Evolutionary conservation across 2,888 invertebrate species (phyloP).

Genomic region (Drosophila ezoana): DNA sequence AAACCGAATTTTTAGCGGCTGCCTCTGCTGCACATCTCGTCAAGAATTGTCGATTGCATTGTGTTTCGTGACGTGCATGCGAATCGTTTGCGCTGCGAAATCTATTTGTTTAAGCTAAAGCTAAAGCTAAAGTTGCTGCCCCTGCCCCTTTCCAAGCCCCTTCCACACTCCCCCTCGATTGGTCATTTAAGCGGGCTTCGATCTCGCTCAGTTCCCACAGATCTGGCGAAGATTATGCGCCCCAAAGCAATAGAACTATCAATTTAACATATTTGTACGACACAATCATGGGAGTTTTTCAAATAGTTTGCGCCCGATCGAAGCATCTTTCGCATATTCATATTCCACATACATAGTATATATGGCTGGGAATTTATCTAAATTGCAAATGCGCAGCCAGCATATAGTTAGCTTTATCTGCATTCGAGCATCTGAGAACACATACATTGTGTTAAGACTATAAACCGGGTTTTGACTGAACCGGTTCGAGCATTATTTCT

Average conservation of each 20-base stretch:
- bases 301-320: too few relatives aligned
- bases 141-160: not conserved
- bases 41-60: conserved; percentile 57
- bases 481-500: too few relatives aligned
- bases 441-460: too few relatives aligned
- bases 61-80: conserved; percentile 46
- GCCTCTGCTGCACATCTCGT: conserved; percentile 41
- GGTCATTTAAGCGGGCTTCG: too few relatives aligned
- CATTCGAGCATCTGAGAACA: too few relatives aligned
- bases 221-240: not conserved
- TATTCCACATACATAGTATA: not conserved
- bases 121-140: conserved; percentile 1
- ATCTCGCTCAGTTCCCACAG: conserved; percentile 1
- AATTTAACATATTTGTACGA: not conserved
- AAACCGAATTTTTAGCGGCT: conserved; percentile 63
- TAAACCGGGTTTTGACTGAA: too few relatives aligned
- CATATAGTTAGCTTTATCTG: too few relatives aligned
- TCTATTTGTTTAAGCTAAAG: not conserved
- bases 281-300: conserved; percentile 45
- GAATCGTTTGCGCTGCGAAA: conserved; percentile 19
- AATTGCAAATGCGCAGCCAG: too few relatives aligned
- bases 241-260: conserved; percentile 11
- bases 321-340: not conserved
- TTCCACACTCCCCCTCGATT: too few relatives aligned
- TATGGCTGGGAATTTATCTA: too few relatives aligned